Percentiles rank a stretch among this genome's conserved stretches.
Evolutionary conservation across 2,113 vertebrate species (phyloP).

Genomic region (Mugil cephalus): DNA sequence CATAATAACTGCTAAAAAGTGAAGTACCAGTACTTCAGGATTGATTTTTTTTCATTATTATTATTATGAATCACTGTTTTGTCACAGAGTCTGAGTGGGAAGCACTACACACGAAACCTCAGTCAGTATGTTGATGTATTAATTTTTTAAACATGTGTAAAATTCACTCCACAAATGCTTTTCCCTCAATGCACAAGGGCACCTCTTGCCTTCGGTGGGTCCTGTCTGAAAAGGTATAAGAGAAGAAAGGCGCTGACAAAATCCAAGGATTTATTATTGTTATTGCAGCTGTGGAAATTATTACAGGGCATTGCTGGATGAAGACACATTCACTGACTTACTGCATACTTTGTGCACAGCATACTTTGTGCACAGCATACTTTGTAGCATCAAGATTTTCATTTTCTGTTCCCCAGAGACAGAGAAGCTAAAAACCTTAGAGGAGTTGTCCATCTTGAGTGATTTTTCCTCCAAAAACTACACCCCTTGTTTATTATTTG

Average conservation of each 20-base stretch:
- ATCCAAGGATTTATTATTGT: slow-evolving; percentile 25
- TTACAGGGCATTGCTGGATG: slow-evolving; percentile 13
- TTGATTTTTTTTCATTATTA: too few relatives aligned
- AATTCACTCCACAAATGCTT: too few relatives aligned
- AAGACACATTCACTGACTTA: slow-evolving; percentile 43
- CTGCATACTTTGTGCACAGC: background rate
- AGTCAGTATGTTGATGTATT: too few relatives aligned
- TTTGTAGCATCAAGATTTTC: background rate
- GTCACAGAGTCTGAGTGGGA: background rate
- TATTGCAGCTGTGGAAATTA: slow-evolving; percentile 55
- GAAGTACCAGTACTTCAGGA: too few relatives aligned
- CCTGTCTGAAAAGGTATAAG: background rate
- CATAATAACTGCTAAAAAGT: too few relatives aligned
- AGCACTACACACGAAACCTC: background rate
- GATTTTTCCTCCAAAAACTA: slow-evolving; percentile 27
- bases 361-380: background rate
- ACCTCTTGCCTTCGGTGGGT: background rate
- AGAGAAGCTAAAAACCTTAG: slow-evolving; percentile 1
- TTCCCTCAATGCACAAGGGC: background rate
- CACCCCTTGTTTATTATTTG: slow-evolving; percentile 46
- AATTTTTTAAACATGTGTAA: too few relatives aligned
- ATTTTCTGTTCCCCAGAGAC: slow-evolving; percentile 77
- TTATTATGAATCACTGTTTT: too few relatives aligned
- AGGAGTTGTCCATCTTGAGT: slow-evolving; percentile 12
- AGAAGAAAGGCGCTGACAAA: background rate